A percentile compares a stretch with the other conserved stretches of the same genome.
These are phyloP conservation scores for Pachymerium ferrugineum DNA, from an alignment of 2,888 invertebrate genomes.

Conservation along the genomic window DNA sequence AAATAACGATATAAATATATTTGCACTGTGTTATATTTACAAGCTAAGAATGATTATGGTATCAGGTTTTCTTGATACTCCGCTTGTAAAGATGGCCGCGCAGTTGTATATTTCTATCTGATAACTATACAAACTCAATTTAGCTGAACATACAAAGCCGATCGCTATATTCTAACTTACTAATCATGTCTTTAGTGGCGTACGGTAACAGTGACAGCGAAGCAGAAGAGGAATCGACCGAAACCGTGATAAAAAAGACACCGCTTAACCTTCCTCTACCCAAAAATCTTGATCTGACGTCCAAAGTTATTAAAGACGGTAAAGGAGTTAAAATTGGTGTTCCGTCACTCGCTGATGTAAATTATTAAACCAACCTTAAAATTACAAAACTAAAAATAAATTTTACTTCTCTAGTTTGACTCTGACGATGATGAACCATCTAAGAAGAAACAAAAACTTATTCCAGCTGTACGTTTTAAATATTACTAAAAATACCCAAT, in stretches of 20 bases:
- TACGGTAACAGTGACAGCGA: conserved; percentile 11
- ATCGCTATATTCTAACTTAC: no score
- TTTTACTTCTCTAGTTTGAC: background rate
- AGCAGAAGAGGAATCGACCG: background rate
- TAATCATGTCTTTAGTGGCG: conserved; percentile 27
- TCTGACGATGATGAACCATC: background rate
- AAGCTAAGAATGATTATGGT: no score
- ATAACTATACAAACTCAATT: no score
- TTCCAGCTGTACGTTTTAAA: background rate
- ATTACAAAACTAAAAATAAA: background rate
- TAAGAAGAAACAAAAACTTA: background rate
- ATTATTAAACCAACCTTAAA: background rate
- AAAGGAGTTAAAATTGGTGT: background rate
- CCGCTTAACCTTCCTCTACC: no score
- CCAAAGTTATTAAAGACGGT: background rate
- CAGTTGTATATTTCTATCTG: no score
- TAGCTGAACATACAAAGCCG: no score
- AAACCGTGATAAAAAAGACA: background rate
- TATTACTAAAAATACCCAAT: background rate
- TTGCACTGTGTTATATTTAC: no score
- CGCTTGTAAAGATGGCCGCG: no score
- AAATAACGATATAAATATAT: no score
- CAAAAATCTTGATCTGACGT: background rate
- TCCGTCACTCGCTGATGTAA: background rate
- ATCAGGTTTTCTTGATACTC: no score